phyloP scores from a whole-genome alignment of 2,888 invertebrate species.

The Ceramica pisi region DNA sequence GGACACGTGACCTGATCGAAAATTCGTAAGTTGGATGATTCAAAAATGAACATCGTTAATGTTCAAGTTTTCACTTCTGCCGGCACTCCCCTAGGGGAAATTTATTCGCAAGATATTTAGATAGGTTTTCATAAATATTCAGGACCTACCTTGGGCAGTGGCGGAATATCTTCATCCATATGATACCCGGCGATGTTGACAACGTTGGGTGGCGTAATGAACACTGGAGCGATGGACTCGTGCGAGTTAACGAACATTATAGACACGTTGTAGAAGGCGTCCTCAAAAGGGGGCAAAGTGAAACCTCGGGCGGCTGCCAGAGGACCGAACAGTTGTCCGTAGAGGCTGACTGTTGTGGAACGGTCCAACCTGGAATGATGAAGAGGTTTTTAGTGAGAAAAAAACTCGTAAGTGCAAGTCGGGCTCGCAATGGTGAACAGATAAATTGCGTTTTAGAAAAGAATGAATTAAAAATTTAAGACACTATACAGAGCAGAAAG shows the following conservation, averaged over 20 bases:
- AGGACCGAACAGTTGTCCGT: slow-evolving; percentile 67
- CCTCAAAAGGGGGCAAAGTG: slow-evolving; percentile 67
- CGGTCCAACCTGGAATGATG: not conserved
- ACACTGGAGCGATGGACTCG: slow-evolving; percentile 70
- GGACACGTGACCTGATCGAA: no score
- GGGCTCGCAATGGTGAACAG: no score
- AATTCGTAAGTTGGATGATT: no score
- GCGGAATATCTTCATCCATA: slow-evolving; percentile 71
- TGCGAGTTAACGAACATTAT: slow-evolving; percentile 78
- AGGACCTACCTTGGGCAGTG: slow-evolving; percentile 77
- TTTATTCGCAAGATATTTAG: no score
- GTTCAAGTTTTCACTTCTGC: no score
- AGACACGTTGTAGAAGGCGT: slow-evolving; percentile 72
- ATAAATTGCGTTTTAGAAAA: no score
- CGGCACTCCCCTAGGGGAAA: no score
- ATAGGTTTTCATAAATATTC: not conserved
- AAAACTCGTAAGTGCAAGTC: no score
- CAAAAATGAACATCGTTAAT: no score
- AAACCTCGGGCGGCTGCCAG: slow-evolving; percentile 72
- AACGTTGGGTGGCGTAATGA: slow-evolving; percentile 76
- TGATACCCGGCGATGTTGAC: slow-evolving; percentile 80
- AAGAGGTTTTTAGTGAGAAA: not conserved
- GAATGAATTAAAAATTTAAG: no score
- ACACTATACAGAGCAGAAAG: no score
- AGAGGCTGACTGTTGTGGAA: slow-evolving; percentile 42